Base-by-base conservation (phyloP, 2,888 invertebrate genomes). In the Subacronicta megacephala region DNA sequence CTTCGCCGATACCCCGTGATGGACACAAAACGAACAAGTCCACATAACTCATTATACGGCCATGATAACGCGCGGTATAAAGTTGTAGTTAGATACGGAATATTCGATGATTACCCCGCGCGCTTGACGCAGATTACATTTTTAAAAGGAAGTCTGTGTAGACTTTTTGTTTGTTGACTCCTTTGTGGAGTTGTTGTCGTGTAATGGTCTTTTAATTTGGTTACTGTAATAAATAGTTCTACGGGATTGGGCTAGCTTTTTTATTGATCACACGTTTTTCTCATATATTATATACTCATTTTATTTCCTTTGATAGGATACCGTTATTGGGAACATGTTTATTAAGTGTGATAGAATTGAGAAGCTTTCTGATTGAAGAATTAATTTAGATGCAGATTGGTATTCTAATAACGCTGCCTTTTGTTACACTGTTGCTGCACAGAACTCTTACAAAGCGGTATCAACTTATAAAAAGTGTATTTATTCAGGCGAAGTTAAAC, bases 11-110 rank as follows among this genome's bases (percentile, higher is more conserved):
- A 88, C 81, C 79, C 68, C 55, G 62, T 87, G 91, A 88, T 88
- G 88, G 87, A 87, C 88, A 88, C 86, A 92, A 92, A 93, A 91
- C 88, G 93, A 92, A 75, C 87, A 87, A 81, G 58, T 12, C 73
- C 84, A 80, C 82, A 82, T 85, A 89, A 88, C 90, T 92, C 92
- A 93, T 93, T 94, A 94, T 91, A 92, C 92, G 90, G 84, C 87
- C 87, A 82, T 89, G 92, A 93, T 93, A 93, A 93, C 88, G 84
- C 82, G 77, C 75, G 74, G 80, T 88, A 90, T 90, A 86, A 91
- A 92, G 86, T 88, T 89, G 88, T 90, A 85, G 83, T 90, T 89
- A 90, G 90, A 90, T 90, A 90, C 83, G 85, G 84, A 83, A 82
- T 83, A 84, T 84, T 83, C 79, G 85, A 84, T 88, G 86, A 90